Evolutionary conservation across 2,797 vertebrate species (phyloP).

Genomic region (Ibycter americanus): DNA sequence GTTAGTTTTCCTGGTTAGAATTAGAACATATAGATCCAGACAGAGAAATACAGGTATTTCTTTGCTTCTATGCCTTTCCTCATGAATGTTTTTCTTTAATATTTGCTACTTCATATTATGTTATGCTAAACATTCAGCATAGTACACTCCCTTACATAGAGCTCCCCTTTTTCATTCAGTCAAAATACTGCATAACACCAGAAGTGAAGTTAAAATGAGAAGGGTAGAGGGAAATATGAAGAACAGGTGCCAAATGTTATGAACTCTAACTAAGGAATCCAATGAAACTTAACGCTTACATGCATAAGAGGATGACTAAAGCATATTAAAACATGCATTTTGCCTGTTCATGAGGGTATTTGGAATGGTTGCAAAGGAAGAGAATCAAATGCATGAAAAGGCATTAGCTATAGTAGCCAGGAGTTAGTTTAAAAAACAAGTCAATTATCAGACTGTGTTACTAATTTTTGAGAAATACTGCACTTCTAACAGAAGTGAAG

Average conservation of each 20-base stretch:
- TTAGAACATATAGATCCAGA: neutral
- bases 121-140: neutral
- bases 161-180: neutral
- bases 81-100: neutral
- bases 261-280: neutral
- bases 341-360: neutral
- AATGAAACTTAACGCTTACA: neutral
- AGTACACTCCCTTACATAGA: accelerated
- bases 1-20: neutral
- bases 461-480: neutral
- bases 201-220: neutral
- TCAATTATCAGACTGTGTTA: neutral
- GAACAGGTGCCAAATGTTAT: neutral
- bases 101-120: neutral
- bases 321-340: neutral
- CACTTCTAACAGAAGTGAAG: neutral
- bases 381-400: neutral
- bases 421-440: neutral
- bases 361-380: neutral
- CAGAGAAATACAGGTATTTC: neutral
- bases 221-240: neutral
- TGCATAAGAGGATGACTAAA: neutral
- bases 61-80: neutral
- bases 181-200: neutral
- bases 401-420: neutral